phyloP scores from a whole-genome alignment of 2,888 invertebrate genomes.

The Neoaliturus tenellus region DNA sequence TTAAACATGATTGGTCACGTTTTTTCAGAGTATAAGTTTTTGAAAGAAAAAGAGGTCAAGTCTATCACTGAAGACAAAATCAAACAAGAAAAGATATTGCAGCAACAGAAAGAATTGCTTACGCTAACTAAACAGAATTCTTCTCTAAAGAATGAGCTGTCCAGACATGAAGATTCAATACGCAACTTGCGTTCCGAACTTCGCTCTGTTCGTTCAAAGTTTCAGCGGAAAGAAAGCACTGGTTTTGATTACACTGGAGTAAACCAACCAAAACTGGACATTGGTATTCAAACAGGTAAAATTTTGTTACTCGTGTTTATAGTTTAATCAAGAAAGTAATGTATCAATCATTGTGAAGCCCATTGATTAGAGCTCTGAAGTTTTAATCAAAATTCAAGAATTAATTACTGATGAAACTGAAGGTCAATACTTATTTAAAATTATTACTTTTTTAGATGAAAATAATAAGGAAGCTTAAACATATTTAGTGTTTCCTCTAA shows the following conservation, averaged over 20 bases:
- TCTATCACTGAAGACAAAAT: not conserved
- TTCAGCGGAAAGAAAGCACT: not conserved
- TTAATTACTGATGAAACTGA: too few species aligned
- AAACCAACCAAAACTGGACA: not conserved
- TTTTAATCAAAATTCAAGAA: too few species aligned
- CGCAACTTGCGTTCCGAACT: not conserved
- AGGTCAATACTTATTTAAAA: too few species aligned
- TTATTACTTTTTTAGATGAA: too few species aligned
- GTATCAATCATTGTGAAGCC: too few species aligned
- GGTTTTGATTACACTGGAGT: not conserved
- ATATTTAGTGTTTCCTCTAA: too few species aligned
- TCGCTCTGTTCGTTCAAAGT: not conserved
- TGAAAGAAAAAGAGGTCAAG: not conserved
- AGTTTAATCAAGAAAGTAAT: too few species aligned
- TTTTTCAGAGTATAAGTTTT: not conserved
- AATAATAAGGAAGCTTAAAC: too few species aligned
- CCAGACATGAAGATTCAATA: not conserved
- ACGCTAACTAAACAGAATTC: not conserved
- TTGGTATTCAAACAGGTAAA: not conserved
- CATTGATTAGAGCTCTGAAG: too few species aligned
- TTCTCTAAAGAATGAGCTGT: not conserved
- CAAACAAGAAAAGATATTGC: not conserved
- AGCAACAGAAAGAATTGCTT: not conserved
- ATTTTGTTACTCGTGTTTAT: not conserved
- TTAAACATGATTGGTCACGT: not conserved